Base-by-base conservation (phyloP, 2,797 vertebrate genomes). In the Hipposideros larvatus region DNA sequence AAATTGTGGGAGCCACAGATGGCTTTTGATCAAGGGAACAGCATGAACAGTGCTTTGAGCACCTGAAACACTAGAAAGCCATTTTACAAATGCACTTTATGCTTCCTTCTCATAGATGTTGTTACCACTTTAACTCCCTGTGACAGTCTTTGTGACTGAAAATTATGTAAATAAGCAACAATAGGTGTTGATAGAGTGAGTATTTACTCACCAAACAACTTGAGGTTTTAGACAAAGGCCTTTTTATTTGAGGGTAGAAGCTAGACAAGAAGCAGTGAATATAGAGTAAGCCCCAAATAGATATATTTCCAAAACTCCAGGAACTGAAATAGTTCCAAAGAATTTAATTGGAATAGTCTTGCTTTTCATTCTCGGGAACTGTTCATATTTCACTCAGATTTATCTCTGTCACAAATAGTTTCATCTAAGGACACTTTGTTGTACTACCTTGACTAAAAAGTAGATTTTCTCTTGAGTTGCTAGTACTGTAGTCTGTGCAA, bases 331-430 rank as follows among this genome's bases (percentile, higher is more conserved):
- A 41, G 6, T 86, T 94, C 46, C 61, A 90, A 61, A 85, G 26
- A 80, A 82, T 87, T 82, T 51, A 68, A 34, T 71, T 79, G 18
- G 24, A 61, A 93, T 28, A 8, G 11, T 71, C 83, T 90, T 78
- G 26, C 28, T 75, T 94, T 95, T 86, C 48, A 41, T 89, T 89
- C 48, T 87, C 31, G 73, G 53, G 22, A 80, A 46, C 63, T 63
- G 53, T 66, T 96, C 73, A 31, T 87, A 92, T 86, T 94, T 97
- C 73, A 93, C 41, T 85, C 1, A 43, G 66, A 73, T 86, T 93
- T 84, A 13, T 84, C 83, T 97, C 57, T 84, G 68, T 96, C 75
- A 95, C 96, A 93, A 89, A 75, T 37, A 88, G 80, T 84, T 87
- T 71, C 63, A 75, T 71, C 57, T 87, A 74, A 89, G 70, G 68